Conservation (phyloP, 1,140 invertebrate species). For the Caenorhabditis remanei region DNA sequence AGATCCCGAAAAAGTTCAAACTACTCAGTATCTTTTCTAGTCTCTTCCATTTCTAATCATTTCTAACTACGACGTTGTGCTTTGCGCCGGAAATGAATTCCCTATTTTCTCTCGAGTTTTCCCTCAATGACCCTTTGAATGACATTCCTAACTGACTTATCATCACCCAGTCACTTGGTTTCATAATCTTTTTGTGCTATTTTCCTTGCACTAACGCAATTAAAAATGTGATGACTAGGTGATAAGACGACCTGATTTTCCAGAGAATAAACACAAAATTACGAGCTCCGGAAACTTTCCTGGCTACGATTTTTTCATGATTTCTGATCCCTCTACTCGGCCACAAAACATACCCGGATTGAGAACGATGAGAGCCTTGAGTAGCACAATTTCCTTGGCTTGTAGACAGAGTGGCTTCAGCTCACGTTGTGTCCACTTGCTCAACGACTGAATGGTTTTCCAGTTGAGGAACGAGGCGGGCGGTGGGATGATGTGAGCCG, state of each 20-base stretch:
- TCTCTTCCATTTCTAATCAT: not conserved
- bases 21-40: too few species aligned
- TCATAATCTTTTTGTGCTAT: not conserved
- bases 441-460: slow-evolving; percentile 68
- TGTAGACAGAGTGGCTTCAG: slow-evolving; percentile 65
- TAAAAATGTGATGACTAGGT: not conserved
- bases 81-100: not conserved
- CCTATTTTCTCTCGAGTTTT: not conserved
- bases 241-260: not conserved
- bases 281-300: not conserved
- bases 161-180: not conserved
- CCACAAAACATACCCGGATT: slow-evolving; percentile 61
- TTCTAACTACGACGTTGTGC: not conserved
- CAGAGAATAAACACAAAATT: not conserved
- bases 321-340: too few species aligned
- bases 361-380: slow-evolving; percentile 71
- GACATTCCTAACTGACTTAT: not conserved
- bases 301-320: too few species aligned
- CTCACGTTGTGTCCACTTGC: slow-evolving; percentile 62
- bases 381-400: slow-evolving; percentile 67
- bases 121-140: too few species aligned
- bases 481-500: not conserved
- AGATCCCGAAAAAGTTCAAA: not conserved
- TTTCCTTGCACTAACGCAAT: not conserved
- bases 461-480: slow-evolving; percentile 68